phyloP scores from a whole-genome alignment of 2,113 vertebrate genomes.

The Cottus gobio region DNA sequence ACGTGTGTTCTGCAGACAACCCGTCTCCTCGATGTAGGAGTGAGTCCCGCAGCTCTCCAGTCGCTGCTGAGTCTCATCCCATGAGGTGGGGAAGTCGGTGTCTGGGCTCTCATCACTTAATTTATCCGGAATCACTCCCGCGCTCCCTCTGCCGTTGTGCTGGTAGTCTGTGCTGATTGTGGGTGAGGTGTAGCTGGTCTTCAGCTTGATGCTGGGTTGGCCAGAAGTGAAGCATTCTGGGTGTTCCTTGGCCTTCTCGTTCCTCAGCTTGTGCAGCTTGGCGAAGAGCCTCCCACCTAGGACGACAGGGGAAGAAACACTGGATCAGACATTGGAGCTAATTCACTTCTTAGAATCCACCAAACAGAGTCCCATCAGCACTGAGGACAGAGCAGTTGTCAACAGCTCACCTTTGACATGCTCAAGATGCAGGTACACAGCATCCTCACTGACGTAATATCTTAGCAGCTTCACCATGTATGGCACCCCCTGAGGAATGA shows the following conservation, averaged over 20 bases:
- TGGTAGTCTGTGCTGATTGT: constrained; percentile 71
- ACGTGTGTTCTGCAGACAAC: constrained; percentile 80
- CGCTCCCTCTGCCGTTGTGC: constrained; percentile 37
- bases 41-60: constrained; percentile 81
- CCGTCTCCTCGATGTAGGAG: constrained; percentile 84
- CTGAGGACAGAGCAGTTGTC: neutral
- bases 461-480: constrained; percentile 94
- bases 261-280: constrained; percentile 83
- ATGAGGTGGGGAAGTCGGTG: constrained; percentile 66
- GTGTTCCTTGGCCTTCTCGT: constrained; percentile 78
- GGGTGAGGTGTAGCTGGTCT: constrained; percentile 77
- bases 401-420: constrained; percentile 89
- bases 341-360: neutral
- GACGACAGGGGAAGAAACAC: neutral
- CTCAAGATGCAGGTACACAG: constrained; percentile 94
- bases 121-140: constrained; percentile 21
- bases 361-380: neutral
- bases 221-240: constrained; percentile 71
- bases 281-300: constrained; percentile 93
- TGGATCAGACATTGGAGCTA: neutral
- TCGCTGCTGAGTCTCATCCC: constrained; percentile 78
- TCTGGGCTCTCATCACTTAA: constrained; percentile 59
- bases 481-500: constrained; percentile 95
- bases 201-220: constrained; percentile 75
- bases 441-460: constrained; percentile 94